Base-by-base conservation (phyloP, 2,888 invertebrate genomes). In the Amorpha juglandis region DNA sequence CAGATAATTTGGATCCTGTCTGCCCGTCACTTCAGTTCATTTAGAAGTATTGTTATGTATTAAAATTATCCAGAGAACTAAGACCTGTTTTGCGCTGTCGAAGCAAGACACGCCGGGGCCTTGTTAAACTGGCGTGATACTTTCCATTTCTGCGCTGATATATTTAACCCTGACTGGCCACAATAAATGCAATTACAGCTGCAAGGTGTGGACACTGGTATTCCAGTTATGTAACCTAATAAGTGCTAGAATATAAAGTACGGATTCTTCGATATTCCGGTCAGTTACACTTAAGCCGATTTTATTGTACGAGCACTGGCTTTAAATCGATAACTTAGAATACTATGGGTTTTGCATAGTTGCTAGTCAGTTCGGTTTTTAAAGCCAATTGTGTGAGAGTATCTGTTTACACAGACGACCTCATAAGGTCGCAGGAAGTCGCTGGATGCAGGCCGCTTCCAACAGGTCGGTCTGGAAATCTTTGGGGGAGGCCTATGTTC, bases 151-250 rank as follows among this genome's bases (percentile, higher is more conserved):
- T 71, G 70, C 71, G 55, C 53, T 69, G 67, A 73, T 72, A 71
- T 71, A 67, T 70, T 68, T 73, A 74, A 76, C 82, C 81, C 79
- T 81, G 77, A 70, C 63, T 63, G 51, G 45, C 66, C n/a, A 19
- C 68, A 64, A 75, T 72, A 71, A 74, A 77, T 78, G 75, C 79
- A 78, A 80, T 80, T 79, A 77, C 74, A 78, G 74, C 77, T 74
- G 74, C 73, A 63, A 68, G 68, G 63, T 64, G 69, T 69, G 67
- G 67, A 72, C 66, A 73, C 70, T 69, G 75, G 78, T 79, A 81
- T 80, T 76, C 68, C 53, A 66, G 71, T 68, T 70, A 72, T 73
- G 50, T 58, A 62, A 63, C 66, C 58, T 62, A 50, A 16, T 65
- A 65, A 58, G 62, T 42, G 47, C 38, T 50, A 9, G 45, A 16